Base-by-base conservation (phyloP, 2,113 vertebrate species). In the Oxyura jamaicensis region DNA sequence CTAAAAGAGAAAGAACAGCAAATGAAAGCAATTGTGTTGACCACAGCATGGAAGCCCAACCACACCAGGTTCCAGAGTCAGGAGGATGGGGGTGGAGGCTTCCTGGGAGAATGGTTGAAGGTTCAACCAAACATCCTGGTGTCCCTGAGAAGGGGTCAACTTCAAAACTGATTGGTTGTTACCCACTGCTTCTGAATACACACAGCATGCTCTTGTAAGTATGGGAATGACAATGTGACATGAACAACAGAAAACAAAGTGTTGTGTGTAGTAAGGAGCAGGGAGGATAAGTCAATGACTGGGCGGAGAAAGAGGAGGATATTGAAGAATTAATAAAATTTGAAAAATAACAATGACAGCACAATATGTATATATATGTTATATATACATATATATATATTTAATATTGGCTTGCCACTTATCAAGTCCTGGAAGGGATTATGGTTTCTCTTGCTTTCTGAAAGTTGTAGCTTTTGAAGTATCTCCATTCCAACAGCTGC, bases 101-200 rank as follows among this genome's bases (percentile, higher is more conserved):
- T 63, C 23, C 13, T 21, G 58, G 22, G 8, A 78, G 4, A 58
- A 8, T 7, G 4, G 3, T 15, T 52, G 31, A 83, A 36, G 17
- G 23, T 59, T 3, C 5, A 42, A 6, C 5, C 6, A 65, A 68
- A 8, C 33, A 46, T 35, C 31, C 39, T 55, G 15, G 4, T 44
- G 6, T 50, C 17, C 8, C 11, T 63, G 21, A 8, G 39, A 20
- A 46, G 16, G 8, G 13, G 9, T 11, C 0, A 0, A 2, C 29
- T 39, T 17, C 23, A 52, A 18, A 12, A 23, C 11, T 52, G 48
- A 36, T 19, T 42, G 63, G 29, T 17, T 90, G 21, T 22, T 79
- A 39, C 13, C 6, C 13, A 33, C 21, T 1, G 1, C 21, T 63
- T 46, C 41, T 60, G 25, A 55, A 62, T 48, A 31, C 3, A 11